A percentile compares a stretch with the other conserved stretches of the same genome.
Conservation (phyloP, 2,888 invertebrate species). For the Lamellibrachia columna region DNA sequence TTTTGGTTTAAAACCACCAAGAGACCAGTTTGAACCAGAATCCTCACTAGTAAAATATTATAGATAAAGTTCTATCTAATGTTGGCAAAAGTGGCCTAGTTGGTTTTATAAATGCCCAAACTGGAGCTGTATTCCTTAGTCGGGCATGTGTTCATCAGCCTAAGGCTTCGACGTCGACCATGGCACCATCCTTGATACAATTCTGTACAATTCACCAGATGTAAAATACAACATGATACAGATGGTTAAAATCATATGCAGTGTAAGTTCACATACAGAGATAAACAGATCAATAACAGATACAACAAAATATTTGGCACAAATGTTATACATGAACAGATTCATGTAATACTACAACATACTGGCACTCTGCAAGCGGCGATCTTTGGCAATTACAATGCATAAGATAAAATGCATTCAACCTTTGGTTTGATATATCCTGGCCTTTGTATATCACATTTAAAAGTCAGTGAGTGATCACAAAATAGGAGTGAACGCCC, state of each 20-base stretch:
- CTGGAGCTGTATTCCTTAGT: not conserved
- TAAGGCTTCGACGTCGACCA: not conserved
- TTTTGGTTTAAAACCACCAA: not conserved
- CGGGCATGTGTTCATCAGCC: not conserved
- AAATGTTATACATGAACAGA: not conserved
- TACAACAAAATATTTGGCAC: not conserved
- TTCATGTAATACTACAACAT: not conserved
- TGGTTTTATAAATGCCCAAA: not conserved
- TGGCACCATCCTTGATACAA: not conserved
- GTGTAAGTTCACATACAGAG: not conserved
- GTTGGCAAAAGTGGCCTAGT: not conserved
- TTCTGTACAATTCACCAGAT: not conserved
- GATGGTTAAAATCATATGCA: not conserved
- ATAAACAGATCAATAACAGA: not conserved
- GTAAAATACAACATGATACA: not conserved
- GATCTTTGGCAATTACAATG: conserved; percentile 1
- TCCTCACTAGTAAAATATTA: not conserved
- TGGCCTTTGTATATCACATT: not conserved
- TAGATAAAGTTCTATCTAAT: not conserved
- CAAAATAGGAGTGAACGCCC: not conserved
- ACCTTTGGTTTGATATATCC: not conserved
- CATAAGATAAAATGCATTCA: not conserved
- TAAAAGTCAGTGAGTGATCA: not conserved
- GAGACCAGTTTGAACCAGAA: too few species aligned
- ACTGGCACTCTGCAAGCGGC: not conserved